Evolutionary conservation across 2,113 vertebrate species (phyloP).

Genomic region (Phaethon lepturus): DNA sequence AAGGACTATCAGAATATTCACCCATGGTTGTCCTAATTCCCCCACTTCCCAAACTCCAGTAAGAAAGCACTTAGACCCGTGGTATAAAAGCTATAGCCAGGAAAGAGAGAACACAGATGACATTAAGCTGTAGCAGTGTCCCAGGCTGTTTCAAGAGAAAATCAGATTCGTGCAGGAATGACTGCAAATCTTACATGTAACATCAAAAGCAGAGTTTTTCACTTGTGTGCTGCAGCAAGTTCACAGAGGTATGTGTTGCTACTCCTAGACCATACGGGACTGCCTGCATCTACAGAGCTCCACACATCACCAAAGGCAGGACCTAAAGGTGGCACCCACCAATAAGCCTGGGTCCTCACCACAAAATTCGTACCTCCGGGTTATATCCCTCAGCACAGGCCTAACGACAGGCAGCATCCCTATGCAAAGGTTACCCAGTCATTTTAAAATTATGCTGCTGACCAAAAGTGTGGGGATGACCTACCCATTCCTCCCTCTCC

Average conservation of each 20-base stretch:
- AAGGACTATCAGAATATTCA: background rate
- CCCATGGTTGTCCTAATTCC: background rate
- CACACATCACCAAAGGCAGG: background rate
- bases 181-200: background rate
- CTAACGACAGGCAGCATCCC: background rate
- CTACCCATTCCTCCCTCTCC: background rate
- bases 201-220: background rate
- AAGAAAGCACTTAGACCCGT: background rate
- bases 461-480: background rate
- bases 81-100: background rate
- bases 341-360: background rate
- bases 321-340: background rate
- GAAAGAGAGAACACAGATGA: background rate
- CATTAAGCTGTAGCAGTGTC: background rate
- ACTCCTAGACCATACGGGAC: background rate
- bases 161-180: background rate
- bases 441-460: background rate
- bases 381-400: background rate
- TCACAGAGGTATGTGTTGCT: background rate
- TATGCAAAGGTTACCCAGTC: fast-evolving
- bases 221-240: background rate
- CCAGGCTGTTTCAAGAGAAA: background rate
- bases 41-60: background rate
- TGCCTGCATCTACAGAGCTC: background rate
- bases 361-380: background rate